These are phyloP conservation scores for Cydia amplana DNA, from an alignment of 1,140 invertebrate species.

Conservation along the genomic window DNA sequence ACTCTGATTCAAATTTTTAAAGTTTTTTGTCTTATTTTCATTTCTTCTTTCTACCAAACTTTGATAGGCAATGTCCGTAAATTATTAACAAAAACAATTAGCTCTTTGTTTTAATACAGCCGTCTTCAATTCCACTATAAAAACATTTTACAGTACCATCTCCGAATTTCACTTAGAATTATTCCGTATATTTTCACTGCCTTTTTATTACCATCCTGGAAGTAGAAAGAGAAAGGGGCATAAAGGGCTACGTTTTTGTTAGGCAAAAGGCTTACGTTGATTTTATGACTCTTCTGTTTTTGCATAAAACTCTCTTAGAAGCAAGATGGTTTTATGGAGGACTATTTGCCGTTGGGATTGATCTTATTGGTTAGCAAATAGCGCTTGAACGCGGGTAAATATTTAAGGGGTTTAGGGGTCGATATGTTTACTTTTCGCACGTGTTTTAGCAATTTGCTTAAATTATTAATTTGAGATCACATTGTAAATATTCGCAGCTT, in stretches of 20 bases:
- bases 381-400: slow-evolving; percentile 2
- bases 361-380: slow-evolving; percentile 4
- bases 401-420: background rate
- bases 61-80: background rate
- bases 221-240: slow-evolving; percentile 15
- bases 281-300: slow-evolving; percentile 30
- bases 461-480: background rate
- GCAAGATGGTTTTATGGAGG: slow-evolving; percentile 2
- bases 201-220: slow-evolving; percentile 17
- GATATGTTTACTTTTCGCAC: background rate
- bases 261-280: slow-evolving; percentile 19
- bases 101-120: background rate
- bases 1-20: too few species aligned
- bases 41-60: too few species aligned
- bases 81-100: background rate
- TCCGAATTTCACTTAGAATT: slow-evolving; percentile 12
- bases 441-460: background rate
- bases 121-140: background rate
- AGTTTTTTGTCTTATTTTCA: too few species aligned
- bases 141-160: slow-evolving; percentile 8
- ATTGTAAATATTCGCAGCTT: background rate
- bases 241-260: slow-evolving; percentile 25
- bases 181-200: slow-evolving; percentile 25
- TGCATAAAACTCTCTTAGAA: slow-evolving; percentile 13
- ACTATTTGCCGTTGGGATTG: slow-evolving; percentile 5